Evolutionary conservation across 37 sponge, comb jelly and placozoan species (phyloP), one percentile per base, ranked within the genome.

Genomic region (Ianthella basta): DNA sequence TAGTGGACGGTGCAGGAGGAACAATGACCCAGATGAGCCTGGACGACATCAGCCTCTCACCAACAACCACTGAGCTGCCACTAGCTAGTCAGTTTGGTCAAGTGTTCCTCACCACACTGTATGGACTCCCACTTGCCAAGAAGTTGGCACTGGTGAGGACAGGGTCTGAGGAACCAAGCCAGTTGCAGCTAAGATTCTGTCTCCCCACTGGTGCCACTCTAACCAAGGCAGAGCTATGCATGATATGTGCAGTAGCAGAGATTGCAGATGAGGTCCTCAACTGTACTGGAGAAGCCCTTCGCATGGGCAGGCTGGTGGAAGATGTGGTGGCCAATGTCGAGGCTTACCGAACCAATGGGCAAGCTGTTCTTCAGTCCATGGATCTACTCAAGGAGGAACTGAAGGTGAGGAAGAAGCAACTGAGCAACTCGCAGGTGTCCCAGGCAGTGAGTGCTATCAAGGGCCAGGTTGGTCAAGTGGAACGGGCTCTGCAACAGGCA

Each of bases 31-130:
- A 74, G 25, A 92, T 89, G 88, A 92, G 95, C 37, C 56, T 54
- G 18, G 95, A 95, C 39, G 92, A 95, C 57, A 64, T 73, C 0
- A 56, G 60, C 53, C 80, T 92, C 6, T 69, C 66, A 0, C 41
- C 81, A 23, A 69, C 29, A 30, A 72, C 88, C 35, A 85, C 44
- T 35, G 90, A 95, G 50, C 38, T 95, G 15, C 96, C 96, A 18
- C 81, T 95, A 4, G 96, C 78, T 14, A 88, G 91, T 72, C 82
- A 92, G 60, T 95, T 90, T 86, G 96, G 89, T 1, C 96, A 95
- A 80, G 82, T 81, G 13, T 88, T 85, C 63, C 80, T 89, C 27
- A 67, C 86, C 24, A 75, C 72, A 18, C n/a, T 91, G 37, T 79
- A 34, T 44, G 85, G 87, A 14, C 41, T 94, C 4, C 89, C 95